phyloP scores from a whole-genome alignment of 2,113 vertebrate species.

The Himantopus leucocephalus region DNA sequence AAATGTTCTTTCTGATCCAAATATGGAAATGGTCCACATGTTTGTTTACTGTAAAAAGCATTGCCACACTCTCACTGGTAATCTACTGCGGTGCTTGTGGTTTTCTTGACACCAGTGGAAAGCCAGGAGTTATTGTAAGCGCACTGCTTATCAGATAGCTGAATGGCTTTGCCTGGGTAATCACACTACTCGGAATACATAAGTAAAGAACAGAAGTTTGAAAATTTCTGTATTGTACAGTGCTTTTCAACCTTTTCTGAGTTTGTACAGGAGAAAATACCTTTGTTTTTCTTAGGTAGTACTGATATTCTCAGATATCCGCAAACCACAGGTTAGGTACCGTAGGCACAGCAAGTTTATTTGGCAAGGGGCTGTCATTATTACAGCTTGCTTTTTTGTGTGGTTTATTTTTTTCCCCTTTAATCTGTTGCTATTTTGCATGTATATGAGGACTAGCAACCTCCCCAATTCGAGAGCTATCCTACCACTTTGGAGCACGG shows the following conservation, averaged over 20 bases:
- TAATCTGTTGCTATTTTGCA: background rate
- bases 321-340: background rate
- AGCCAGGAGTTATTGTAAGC: background rate
- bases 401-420: background rate
- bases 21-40: background rate
- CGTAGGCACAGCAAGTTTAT: background rate
- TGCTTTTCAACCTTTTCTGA: background rate
- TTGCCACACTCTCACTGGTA: background rate
- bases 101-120: background rate
- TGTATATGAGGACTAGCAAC: background rate
- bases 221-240: background rate
- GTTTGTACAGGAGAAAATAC: background rate
- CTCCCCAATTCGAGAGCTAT: background rate
- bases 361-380: background rate
- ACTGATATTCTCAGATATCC: background rate
- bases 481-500: background rate
- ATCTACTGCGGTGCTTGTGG: background rate
- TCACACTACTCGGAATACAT: background rate
- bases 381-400: background rate
- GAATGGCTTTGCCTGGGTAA: background rate
- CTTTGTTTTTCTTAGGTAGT: background rate
- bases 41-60: background rate
- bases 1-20: background rate
- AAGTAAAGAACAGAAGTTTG: background rate
- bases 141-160: background rate